These are phyloP conservation scores for Macrostomum lignano DNA, from an alignment of 1,140 invertebrate genomes.

Conservation along the genomic window DNA sequence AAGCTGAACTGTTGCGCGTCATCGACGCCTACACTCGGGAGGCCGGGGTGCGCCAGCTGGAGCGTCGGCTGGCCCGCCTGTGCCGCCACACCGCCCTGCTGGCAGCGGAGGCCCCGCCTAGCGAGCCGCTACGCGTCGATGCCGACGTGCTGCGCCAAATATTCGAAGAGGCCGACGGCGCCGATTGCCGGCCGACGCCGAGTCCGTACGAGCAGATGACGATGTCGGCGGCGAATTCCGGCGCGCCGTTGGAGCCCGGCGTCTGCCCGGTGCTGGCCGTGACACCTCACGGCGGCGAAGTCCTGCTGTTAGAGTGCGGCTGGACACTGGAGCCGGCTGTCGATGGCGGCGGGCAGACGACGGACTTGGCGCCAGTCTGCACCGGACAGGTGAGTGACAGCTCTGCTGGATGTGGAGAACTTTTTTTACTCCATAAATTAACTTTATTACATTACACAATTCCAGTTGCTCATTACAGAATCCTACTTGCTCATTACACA, in stretches of 20 bases:
- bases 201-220: constrained; percentile 4
- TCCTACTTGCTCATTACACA: too few relatives aligned
- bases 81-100: constrained; percentile 32
- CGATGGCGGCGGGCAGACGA: too few relatives aligned
- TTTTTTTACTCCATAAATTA: too few relatives aligned
- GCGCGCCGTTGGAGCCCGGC: constrained; percentile 28
- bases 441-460: too few relatives aligned
- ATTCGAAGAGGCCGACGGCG: neutral
- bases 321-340: constrained; percentile 31
- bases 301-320: constrained; percentile 32
- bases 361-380: too few relatives aligned
- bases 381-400: too few relatives aligned
- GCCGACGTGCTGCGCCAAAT: constrained; percentile 2
- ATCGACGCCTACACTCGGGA: constrained; percentile 33
- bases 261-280: constrained; percentile 33
- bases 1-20: too few relatives aligned
- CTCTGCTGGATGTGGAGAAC: too few relatives aligned
- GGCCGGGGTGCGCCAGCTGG: constrained; percentile 33
- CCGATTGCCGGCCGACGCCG: constrained; percentile 7
- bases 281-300: constrained; percentile 32
- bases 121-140: too few relatives aligned
- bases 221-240: constrained; percentile 9
- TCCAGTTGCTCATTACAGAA: too few relatives aligned
- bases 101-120: constrained; percentile 25
- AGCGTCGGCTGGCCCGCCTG: constrained; percentile 30